phyloP scores from a whole-genome alignment of 2,113 vertebrate species.

The Platichthys flesus region DNA sequence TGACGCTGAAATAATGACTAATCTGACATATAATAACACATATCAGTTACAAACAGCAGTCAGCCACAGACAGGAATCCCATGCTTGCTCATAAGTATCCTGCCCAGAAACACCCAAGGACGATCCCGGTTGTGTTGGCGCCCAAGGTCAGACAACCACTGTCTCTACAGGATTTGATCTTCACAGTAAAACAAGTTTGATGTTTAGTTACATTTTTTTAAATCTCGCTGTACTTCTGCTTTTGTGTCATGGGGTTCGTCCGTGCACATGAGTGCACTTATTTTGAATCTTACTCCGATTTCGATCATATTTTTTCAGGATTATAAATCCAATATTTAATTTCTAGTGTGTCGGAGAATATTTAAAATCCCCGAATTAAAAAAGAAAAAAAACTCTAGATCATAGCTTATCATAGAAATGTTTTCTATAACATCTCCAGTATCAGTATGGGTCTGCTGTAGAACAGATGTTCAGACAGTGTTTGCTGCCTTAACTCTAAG shows the following conservation, averaged over 20 bases:
- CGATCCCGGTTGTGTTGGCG: background rate
- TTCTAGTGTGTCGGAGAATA: background rate
- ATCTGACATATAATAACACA: conserved; percentile 33
- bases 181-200: background rate
- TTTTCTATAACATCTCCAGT: too few relatives aligned
- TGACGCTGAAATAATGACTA: conserved; percentile 42
- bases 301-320: too few relatives aligned
- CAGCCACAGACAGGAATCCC: conserved; percentile 7
- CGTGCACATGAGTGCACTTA: background rate
- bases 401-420: too few relatives aligned
- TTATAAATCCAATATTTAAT: too few relatives aligned
- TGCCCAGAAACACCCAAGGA: background rate
- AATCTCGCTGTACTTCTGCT: too few relatives aligned
- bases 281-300: background rate
- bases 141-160: background rate
- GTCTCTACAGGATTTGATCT: background rate
- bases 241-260: too few relatives aligned
- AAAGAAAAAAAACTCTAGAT: too few relatives aligned
- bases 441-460: too few relatives aligned
- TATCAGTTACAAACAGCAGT: conserved; percentile 32
- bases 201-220: too few relatives aligned
- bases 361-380: background rate
- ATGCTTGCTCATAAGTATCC: too few relatives aligned
- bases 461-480: too few relatives aligned
- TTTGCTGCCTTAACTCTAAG: too few relatives aligned